Evolutionary conservation across 2,888 invertebrate genomes (phyloP).

Genomic region (Dioctria linearis): DNA sequence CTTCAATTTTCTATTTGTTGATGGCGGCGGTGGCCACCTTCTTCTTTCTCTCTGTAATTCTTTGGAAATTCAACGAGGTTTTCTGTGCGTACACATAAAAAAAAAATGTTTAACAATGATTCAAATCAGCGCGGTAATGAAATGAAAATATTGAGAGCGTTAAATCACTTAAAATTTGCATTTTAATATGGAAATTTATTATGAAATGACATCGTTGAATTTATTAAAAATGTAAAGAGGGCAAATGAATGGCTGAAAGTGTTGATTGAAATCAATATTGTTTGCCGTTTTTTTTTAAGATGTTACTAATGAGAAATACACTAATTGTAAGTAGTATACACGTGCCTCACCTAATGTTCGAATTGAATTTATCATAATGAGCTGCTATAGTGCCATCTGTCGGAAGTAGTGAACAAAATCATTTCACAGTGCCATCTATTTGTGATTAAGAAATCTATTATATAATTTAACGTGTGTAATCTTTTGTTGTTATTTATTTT

Average conservation of each 20-base stretch:
- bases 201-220: slow-evolving; percentile 24
- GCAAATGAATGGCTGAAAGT: slow-evolving; percentile 9
- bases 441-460: background rate
- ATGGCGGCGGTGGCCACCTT: background rate
- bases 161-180: slow-evolving; percentile 47
- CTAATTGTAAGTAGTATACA: background rate
- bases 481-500: background rate
- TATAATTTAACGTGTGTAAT: background rate
- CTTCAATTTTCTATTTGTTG: background rate
- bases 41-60: background rate
- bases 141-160: slow-evolving; percentile 52
- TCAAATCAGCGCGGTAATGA: slow-evolving; percentile 47
- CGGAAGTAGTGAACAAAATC: background rate
- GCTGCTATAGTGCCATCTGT: background rate
- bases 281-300: slow-evolving; percentile 13
- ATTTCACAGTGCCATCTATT: slow-evolving; percentile 3
- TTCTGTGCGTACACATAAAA: background rate
- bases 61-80: background rate
- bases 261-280: slow-evolving; percentile 5
- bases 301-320: too few relatives aligned
- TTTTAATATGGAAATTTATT: slow-evolving; percentile 46
- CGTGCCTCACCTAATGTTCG: background rate
- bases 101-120: slow-evolving; percentile 36
- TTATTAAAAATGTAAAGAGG: slow-evolving; percentile 27
- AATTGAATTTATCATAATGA: too few relatives aligned